phyloP scores from a whole-genome alignment of 2,888 invertebrate genomes.

The Plebejus anna region DNA sequence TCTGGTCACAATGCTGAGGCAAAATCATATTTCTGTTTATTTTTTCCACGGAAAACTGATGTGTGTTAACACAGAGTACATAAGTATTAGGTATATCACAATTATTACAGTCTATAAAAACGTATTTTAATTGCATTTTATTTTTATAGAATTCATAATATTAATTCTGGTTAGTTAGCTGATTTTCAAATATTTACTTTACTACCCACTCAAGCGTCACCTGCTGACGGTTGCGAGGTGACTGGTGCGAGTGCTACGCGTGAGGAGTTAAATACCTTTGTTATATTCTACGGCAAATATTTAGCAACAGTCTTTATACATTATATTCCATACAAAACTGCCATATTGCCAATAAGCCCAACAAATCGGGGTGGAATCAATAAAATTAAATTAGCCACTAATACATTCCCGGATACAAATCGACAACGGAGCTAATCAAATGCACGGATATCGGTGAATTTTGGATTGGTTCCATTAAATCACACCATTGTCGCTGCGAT shows the following conservation, averaged over 20 bases:
- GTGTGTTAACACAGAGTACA: too few species aligned
- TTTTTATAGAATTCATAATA: too few species aligned
- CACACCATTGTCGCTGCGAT: constrained; percentile 68
- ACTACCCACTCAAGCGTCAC: too few species aligned
- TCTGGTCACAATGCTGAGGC: too few species aligned
- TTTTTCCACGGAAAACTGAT: neutral
- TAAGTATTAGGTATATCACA: too few species aligned
- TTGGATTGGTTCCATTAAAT: constrained; percentile 67
- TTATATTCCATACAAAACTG: neutral
- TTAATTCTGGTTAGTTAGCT: neutral
- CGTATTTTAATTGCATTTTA: too few species aligned
- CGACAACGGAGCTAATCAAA: constrained; percentile 40
- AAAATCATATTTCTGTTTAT: too few species aligned
- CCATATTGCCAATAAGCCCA: neutral
- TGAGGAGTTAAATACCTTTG: neutral
- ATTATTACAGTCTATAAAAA: too few species aligned
- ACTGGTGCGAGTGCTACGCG: too few species aligned
- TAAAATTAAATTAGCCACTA: constrained; percentile 29
- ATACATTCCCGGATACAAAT: constrained; percentile 30
- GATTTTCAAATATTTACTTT: neutral
- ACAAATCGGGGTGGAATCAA: neutral
- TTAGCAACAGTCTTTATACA: neutral
- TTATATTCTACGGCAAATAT: neutral
- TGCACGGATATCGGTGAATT: constrained; percentile 48
- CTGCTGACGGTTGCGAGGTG: too few species aligned